Evolutionary conservation across 2,113 vertebrate genomes (phyloP), one percentile per base, ranked within the genome.

Genomic region (Panurus biarmicus): DNA sequence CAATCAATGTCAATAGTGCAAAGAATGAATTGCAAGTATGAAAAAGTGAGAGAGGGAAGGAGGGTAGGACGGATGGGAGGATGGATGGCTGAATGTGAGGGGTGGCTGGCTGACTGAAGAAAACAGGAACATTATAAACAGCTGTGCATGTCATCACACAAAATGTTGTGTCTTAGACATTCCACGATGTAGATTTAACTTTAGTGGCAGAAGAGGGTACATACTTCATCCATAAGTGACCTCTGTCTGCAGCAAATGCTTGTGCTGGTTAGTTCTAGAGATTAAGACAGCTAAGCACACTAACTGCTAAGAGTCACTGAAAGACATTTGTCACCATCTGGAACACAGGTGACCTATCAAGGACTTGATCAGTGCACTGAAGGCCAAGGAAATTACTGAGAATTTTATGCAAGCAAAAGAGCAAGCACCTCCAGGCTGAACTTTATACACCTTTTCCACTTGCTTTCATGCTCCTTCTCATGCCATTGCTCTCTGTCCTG

Each of bases 1-100:
- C 58, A 96, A 77, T 81, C 74, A 90, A 66, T 86, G 91, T 96
- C 93, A 96, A 93, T 95, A 98, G 96, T 98, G 97, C 96, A 98
- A 98, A 95, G 96, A 94, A 87, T 40, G 74, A 92, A 71, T 3
- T 89, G 70, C 90, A 93, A 82, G n/a, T 83, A 56, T 16, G 31
- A 62, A 60, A 71, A 35, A 53, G n/a, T n/a, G 21, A 82, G 25
- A 22, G 36, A 40, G 31, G 42, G 48, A 58, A 15, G 50, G 64
- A 11, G 33, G 70, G 35, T 7, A 33, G 61, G 89, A 77, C 1
- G 11, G 83, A 80, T 40, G 62, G 61, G 10, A 29, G 56, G 48
- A 51, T 69, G 85, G 89, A 56, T 71, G 66, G 58, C 72, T 87
- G 60, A 23, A 79, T 76, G 56, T 56, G 72, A 31, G 25, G 35